Base-by-base conservation (phyloP, 2,888 invertebrate genomes). In the Limenitis camilla region DNA sequence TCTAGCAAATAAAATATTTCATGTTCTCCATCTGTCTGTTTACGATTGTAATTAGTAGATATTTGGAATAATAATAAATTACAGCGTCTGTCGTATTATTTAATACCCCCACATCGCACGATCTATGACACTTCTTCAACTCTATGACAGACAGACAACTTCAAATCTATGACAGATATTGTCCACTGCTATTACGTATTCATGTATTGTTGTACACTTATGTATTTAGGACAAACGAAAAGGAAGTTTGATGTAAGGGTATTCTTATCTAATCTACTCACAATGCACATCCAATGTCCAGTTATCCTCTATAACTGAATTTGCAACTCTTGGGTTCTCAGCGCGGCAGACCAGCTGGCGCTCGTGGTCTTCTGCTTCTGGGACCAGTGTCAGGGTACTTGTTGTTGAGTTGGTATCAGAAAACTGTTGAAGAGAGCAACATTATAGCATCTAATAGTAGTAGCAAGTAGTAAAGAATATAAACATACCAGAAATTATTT, bases 261-360 rank as follows among this genome's bases (percentile, higher is more conserved):
- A 30, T 5, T 28, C n/a, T 28, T 27, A 40, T 40, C 5, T 27
- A 19, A 32, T 8, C 11, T 42, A 92, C 95, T 94, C 87, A 96
- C 96, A 95, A 74, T 94, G 91, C 66, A 96, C 93, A 52, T 83
- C 81, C 67, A 96, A 89, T 74, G 91, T 92, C 94, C 94, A 94
- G 55, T 90, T 91, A 69, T 94, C 94, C 78, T 95, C 94, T 62
- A 94, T 89, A 36, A 91, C 91, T 39, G 93, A 92, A 69, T 92
- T 92, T 3, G 91, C 90, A 66, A 96, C 92, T 66, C 90, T 89
- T 50, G 91, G 89, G 71, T 95, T 94, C 65, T 93, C 93, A 7
- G 93, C 94, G 51, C 92, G 90, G 77, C 96, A 96, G 46, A 92
- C 90, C 62, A 96, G 87, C 72, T 89, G 90, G 79, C 91, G 91